Evolutionary conservation across 2,113 vertebrate species (phyloP).

Genomic region (Archocentrus centrarchus): DNA sequence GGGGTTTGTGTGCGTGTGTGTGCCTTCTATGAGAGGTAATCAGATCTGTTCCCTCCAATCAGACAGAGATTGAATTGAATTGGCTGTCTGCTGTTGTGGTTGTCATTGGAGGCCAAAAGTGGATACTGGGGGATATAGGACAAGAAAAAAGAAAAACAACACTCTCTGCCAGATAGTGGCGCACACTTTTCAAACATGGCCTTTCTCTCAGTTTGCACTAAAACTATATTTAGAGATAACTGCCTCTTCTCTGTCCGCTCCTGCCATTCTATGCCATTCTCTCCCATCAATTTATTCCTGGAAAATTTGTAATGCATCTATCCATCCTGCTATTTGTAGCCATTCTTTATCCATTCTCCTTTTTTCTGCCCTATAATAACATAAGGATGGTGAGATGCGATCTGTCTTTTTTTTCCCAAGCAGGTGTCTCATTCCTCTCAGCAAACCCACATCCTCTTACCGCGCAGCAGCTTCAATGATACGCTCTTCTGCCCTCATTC

Average conservation of each 20-base stretch:
- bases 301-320: conserved; percentile 12
- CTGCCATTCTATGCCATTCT: conserved; percentile 10
- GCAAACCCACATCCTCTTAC: conserved; percentile 15
- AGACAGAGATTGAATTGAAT: conserved; percentile 73
- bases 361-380: conserved; percentile 10
- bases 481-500: conserved; percentile 15
- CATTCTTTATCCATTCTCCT: conserved; percentile 14
- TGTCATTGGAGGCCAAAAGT: conserved; percentile 46
- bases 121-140: conserved; percentile 23
- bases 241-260: conserved; percentile 22
- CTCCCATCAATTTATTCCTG: conserved; percentile 45
- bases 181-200: conserved; percentile 18
- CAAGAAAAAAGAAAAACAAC: conserved; percentile 29
- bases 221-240: conserved; percentile 65
- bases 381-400: conserved; percentile 10
- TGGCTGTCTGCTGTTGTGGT: conserved; percentile 54
- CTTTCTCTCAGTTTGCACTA: conserved; percentile 23
- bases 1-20: conserved; percentile 24
- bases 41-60: conserved; percentile 75
- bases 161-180: conserved; percentile 23
- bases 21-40: conserved; percentile 62
- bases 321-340: conserved; percentile 8
- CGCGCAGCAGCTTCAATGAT: conserved; percentile 10
- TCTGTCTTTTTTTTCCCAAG: neutral
- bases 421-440: conserved; percentile 13